Evolutionary conservation across 2,113 vertebrate species (phyloP).

Genomic region (Meleagris gallopavo): DNA sequence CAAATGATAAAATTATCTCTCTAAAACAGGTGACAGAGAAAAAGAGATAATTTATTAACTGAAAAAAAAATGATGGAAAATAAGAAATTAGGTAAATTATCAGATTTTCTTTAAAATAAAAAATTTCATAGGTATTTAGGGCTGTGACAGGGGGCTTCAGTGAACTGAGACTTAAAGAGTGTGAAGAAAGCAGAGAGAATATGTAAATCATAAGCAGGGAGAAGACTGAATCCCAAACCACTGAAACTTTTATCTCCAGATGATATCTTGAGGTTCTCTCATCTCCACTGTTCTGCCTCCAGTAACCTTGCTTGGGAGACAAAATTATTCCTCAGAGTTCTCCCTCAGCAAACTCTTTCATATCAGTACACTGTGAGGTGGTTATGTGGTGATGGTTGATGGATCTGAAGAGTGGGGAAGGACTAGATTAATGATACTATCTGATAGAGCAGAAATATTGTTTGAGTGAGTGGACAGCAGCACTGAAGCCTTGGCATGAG

Average conservation of each 20-base stretch:
- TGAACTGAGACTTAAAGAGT: not conserved
- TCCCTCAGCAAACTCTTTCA: not conserved
- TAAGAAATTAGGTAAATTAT: not conserved
- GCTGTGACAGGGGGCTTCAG: not conserved
- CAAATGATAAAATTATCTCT: not conserved
- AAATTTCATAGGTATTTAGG: not conserved
- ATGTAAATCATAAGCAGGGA: not conserved
- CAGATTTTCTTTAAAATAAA: not conserved
- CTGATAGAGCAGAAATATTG: not conserved
- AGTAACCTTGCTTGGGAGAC: not conserved
- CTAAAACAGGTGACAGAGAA: not conserved
- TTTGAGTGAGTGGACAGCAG: not conserved
- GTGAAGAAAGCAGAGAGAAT: not conserved
- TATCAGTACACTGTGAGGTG: not conserved
- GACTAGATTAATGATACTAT: not conserved
- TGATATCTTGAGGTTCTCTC: not conserved
- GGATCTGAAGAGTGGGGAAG: not conserved
- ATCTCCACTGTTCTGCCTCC: not conserved
- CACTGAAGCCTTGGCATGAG: not conserved
- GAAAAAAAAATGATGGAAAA: not conserved
- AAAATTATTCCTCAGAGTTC: not conserved
- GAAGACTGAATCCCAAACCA: not conserved
- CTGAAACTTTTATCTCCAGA: not conserved
- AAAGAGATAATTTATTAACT: not conserved
- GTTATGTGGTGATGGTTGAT: not conserved